These are phyloP conservation scores for Pomatorhinus ruficollis DNA, from an alignment of 2,113 vertebrate species.

Conservation along the genomic window DNA sequence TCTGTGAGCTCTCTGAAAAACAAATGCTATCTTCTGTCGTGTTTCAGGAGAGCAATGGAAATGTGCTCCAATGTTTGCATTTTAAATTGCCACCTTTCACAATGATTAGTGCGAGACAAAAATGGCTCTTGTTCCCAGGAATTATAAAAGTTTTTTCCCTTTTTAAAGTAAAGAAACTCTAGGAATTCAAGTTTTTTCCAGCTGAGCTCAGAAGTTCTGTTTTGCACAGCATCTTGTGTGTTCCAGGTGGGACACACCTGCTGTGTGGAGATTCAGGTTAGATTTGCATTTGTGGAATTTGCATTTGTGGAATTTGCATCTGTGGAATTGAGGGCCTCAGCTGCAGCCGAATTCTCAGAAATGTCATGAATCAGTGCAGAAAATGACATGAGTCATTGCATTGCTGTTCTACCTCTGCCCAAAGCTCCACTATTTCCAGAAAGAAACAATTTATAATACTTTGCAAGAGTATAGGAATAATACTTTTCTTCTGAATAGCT, in stretches of 20 bases:
- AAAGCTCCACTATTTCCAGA: neutral
- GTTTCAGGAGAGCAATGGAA: neutral
- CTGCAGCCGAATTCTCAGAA: neutral
- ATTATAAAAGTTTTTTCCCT: neutral
- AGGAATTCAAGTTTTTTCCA: neutral
- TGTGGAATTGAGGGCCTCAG: neutral
- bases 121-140: neutral
- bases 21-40: neutral
- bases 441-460: neutral
- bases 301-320: neutral
- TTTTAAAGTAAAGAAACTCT: neutral
- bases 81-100: neutral
- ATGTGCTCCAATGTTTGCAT: neutral
- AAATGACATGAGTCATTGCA: neutral
- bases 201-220: neutral
- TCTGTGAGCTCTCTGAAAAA: neutral
- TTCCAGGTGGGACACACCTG: neutral
- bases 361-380: neutral
- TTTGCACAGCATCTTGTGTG: neutral
- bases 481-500: constrained; percentile 31
- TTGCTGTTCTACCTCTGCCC: neutral
- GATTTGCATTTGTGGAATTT: neutral
- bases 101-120: neutral
- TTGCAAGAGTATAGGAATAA: neutral
- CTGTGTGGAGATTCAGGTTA: neutral